A percentile compares a stretch with the other conserved stretches of the same genome.
phyloP scores from a whole-genome alignment of 2,797 vertebrate genomes.

The Neopelma chrysocephalum region DNA sequence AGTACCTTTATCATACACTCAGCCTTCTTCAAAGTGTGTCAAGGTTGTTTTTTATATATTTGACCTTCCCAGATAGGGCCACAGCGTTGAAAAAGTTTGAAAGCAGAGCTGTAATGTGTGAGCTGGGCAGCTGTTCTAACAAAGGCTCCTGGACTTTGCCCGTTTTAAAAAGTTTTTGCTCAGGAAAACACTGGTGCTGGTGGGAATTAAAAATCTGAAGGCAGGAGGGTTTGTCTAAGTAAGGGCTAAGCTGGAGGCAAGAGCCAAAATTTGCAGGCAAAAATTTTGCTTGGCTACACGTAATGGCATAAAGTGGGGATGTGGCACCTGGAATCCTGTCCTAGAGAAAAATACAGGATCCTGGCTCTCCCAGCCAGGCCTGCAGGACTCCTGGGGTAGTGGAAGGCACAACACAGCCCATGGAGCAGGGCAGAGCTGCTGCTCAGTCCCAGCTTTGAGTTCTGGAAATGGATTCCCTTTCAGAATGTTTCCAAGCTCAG shows the following conservation, averaged over 20 bases:
- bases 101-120: not conserved
- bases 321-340: slow-evolving; percentile 32
- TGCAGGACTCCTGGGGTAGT: not conserved
- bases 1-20: not conserved
- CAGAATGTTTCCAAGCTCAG: not conserved
- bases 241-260: not conserved
- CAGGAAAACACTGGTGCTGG: slow-evolving; percentile 1
- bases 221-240: slow-evolving; percentile 19
- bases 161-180: not conserved
- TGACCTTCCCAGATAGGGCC: not conserved
- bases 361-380: not conserved
- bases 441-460: not conserved
- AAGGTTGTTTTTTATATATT: not conserved
- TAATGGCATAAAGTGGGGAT: not conserved
- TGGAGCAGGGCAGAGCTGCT: not conserved
- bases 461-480: not conserved
- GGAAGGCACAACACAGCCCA: not conserved
- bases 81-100: not conserved
- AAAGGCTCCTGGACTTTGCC: slow-evolving; percentile 18
- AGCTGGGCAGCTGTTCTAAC: slow-evolving; percentile 51
- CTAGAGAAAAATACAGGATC: not conserved
- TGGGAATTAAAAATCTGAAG: slow-evolving; percentile 30
- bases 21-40: not conserved
- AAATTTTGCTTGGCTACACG: slow-evolving; percentile 40
- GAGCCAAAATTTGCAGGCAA: slow-evolving; percentile 26